Evolutionary conservation across 2,888 invertebrate genomes (phyloP), one percentile per base, ranked within the genome.

Genomic region (Encarsia formosa): DNA sequence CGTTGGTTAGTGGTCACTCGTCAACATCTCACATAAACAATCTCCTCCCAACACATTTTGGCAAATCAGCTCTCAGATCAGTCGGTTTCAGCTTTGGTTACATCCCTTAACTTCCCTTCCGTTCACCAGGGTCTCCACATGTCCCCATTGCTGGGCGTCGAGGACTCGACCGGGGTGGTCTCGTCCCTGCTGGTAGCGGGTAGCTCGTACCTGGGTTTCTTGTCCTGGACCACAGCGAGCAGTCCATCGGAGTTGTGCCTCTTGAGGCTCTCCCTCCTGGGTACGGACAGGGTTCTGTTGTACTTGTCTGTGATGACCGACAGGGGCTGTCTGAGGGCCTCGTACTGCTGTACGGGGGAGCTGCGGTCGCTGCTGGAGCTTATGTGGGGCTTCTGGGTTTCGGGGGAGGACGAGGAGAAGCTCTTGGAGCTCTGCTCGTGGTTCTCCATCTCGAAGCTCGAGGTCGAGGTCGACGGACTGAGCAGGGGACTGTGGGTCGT

Each of bases 381-480:
- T 44, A 73, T 71, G 19, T 71, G 71, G 1, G 71, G 63, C 38
- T 69, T 73, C 49, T 73, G 73, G 0, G 71, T 73, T 47, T 73
- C 73, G 13, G 32, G 13, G 13, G 32, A 15, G 3, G 71, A 70
- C 4, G 67, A 66, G 2, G 64, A 61, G 51, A 66, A 65, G 24
- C 65, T 65, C 54, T 70, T 69, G 20, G 63, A 66, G 9, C 58
- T 61, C 15, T 76, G 76, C 0, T 80, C 78, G 4, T 81, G 79
- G 35, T 75, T 70, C 22, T 65, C 71, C 13, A 79, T 80, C 32
- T 77, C 76, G 59, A 82, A 83, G 44, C 85, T 84, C 5, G 85
- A 85, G 38, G 83, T 82, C 37, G 86, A 85, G 1, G 85, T 85
- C 16, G 85, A 73, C 0, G 88, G 88, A 63, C 88, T 88, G 13